A percentile compares a stretch with the other conserved stretches of the same genome.
phyloP scores from a whole-genome alignment of 1,140 invertebrate genomes.

The Drepana arcuata region DNA sequence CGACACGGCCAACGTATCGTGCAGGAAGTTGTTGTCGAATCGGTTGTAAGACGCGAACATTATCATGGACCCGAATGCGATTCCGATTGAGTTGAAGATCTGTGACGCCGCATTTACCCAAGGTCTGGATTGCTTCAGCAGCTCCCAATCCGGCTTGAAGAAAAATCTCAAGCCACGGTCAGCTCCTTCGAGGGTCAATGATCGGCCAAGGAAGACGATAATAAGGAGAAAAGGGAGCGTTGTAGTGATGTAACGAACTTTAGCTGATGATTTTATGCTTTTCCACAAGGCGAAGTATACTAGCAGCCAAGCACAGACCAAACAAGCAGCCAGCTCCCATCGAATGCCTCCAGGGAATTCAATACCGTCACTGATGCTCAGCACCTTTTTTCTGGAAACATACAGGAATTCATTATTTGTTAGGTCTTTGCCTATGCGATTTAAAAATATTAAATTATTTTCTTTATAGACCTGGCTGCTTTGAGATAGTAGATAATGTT shows the following conservation, averaged over 20 bases:
- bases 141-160: conserved; percentile 89
- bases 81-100: conserved; percentile 94
- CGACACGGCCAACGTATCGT: conserved; percentile 87
- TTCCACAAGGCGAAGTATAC: conserved; percentile 96
- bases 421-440: no score
- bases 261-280: conserved; percentile 89
- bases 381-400: conserved; percentile 82
- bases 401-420: no score
- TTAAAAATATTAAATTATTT: no score
- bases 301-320: conserved; percentile 90
- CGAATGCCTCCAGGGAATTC: conserved; percentile 85
- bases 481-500: no score
- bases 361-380: conserved; percentile 86
- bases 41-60: conserved; percentile 96
- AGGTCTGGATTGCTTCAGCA: conserved; percentile 87
- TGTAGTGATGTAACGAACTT: conserved; percentile 89
- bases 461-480: no score
- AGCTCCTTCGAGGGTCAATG: conserved; percentile 86
- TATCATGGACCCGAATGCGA: conserved; percentile 93
- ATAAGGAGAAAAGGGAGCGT: conserved; percentile 89
- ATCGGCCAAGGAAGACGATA: conserved; percentile 84
- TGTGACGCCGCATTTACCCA: conserved; percentile 94
- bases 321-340: conserved; percentile 89
- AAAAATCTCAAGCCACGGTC: conserved; percentile 86
- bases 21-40: conserved; percentile 91